These are phyloP conservation scores for Lasioglossum lativentre DNA, from an alignment of 2,888 invertebrate genomes.

Conservation along the genomic window DNA sequence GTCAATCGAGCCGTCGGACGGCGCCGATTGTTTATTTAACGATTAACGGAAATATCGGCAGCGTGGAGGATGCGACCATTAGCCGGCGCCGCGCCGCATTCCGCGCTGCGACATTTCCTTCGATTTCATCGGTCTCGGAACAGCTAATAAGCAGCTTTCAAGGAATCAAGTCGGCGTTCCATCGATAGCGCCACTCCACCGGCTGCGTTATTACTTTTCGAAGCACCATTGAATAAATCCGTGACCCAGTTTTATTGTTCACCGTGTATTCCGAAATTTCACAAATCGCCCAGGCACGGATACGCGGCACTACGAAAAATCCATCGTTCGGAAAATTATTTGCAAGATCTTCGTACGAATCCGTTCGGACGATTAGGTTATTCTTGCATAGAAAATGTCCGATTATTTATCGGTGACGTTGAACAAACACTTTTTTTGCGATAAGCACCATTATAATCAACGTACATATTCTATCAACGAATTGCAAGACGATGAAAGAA, in stretches of 20 bases:
- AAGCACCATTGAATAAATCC: slow-evolving; percentile 67
- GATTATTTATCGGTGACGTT: neutral
- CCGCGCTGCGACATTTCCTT: slow-evolving; percentile 25
- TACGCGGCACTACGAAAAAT: slow-evolving; percentile 53
- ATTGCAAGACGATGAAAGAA: neutral
- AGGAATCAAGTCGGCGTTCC: slow-evolving; percentile 38
- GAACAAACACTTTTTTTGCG: neutral
- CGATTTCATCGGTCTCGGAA: slow-evolving; percentile 39
- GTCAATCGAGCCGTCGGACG: neutral
- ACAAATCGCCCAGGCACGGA: slow-evolving; percentile 35
- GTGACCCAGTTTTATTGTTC: slow-evolving; percentile 61
- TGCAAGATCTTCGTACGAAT: slow-evolving; percentile 29
- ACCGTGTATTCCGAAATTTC: slow-evolving; percentile 44
- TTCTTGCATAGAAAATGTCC: neutral
- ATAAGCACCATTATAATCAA: neutral
- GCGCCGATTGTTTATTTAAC: slow-evolving; percentile 16
- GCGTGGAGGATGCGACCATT: slow-evolving; percentile 11
- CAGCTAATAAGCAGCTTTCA: slow-evolving; percentile 60
- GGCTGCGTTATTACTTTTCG: slow-evolving; percentile 69
- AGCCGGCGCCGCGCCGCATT: neutral
- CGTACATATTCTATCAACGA: no score
- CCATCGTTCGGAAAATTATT: slow-evolving; percentile 64
- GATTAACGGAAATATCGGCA: slow-evolving; percentile 16
- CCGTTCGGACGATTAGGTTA: neutral
- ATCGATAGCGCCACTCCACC: slow-evolving; percentile 57